Evolutionary conservation across 37 sponge, comb jelly and placozoan species (phyloP).

Genomic region (Chondrilla cf. caribensis): DNA sequence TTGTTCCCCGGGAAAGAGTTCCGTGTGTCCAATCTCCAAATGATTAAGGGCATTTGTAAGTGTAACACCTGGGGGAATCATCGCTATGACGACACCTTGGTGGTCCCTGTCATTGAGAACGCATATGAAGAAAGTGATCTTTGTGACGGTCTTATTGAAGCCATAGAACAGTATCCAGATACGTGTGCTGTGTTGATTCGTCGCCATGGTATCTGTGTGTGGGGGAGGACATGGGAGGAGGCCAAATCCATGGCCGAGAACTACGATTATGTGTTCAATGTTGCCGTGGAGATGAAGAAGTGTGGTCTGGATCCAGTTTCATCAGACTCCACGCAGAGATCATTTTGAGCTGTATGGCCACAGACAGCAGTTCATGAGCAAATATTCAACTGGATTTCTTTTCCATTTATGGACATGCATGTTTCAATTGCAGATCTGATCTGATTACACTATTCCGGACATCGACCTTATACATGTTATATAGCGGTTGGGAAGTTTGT

Average conservation of each 20-base stretch:
- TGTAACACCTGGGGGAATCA: constrained; percentile 31
- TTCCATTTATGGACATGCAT: too few species aligned
- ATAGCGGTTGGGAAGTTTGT: too few species aligned
- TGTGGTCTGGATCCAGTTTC: constrained; percentile 55
- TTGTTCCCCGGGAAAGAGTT: constrained; percentile 64
- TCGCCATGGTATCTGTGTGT: constrained; percentile 80
- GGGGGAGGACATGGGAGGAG: constrained; percentile 79
- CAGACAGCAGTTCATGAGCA: too few species aligned
- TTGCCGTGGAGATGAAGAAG: constrained; percentile 78
- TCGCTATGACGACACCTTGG: constrained; percentile 48
- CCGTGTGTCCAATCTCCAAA: constrained; percentile 54
- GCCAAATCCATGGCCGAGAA: constrained; percentile 80
- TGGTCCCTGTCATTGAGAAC: constrained; percentile 80
- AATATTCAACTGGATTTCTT: too few species aligned
- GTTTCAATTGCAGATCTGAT: too few species aligned
- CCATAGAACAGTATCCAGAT: constrained; percentile 50
- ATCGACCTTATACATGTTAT: too few species aligned
- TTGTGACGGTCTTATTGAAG: constrained; percentile 9
- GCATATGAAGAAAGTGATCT: constrained; percentile 55
- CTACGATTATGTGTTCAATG: constrained; percentile 77
- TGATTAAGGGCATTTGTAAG: constrained; percentile 71
- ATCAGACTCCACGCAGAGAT: not conserved
- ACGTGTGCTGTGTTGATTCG: constrained; percentile 79
- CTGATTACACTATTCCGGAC: too few species aligned
- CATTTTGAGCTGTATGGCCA: too few species aligned